phyloP scores from a whole-genome alignment of 2,113 vertebrate genomes.

The Lophius piscatorius region DNA sequence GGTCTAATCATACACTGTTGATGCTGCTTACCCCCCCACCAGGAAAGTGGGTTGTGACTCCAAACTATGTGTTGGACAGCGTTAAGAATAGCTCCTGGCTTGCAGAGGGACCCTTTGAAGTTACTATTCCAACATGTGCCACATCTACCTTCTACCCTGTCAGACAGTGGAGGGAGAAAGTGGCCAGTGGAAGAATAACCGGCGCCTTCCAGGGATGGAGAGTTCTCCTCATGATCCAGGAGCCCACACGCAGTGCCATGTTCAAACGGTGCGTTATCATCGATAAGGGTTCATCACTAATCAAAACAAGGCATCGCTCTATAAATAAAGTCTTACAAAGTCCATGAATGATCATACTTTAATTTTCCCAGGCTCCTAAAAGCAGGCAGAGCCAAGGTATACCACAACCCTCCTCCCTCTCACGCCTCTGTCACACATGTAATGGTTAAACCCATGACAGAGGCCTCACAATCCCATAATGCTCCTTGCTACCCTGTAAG shows the following conservation, averaged over 20 bases:
- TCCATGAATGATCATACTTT: neutral
- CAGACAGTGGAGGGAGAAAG: constrained; percentile 79
- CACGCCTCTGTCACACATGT: constrained; percentile 84
- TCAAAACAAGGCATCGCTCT: neutral
- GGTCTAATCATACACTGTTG: neutral
- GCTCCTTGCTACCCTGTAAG: constrained; percentile 81
- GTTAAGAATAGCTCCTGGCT: constrained; percentile 90
- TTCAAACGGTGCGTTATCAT: constrained; percentile 84
- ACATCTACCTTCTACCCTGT: constrained; percentile 58
- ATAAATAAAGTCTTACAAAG: neutral
- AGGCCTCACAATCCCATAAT: constrained; percentile 59
- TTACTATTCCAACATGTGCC: constrained; percentile 66
- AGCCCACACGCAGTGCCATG: constrained; percentile 77
- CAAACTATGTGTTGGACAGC: constrained; percentile 92
- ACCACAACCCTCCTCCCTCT: constrained; percentile 64
- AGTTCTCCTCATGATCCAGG: constrained; percentile 84
- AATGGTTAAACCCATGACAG: constrained; percentile 73
- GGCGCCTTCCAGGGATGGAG: constrained; percentile 95
- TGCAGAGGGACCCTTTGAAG: constrained; percentile 88
- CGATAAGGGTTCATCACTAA: neutral
- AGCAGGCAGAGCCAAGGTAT: constrained; percentile 88
- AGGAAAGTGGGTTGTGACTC: constrained; percentile 97
- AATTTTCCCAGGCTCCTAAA: constrained; percentile 82
- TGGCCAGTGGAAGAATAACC: constrained; percentile 75
- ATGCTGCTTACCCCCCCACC: constrained; percentile 10